These are phyloP conservation scores for Oreortyx pictus DNA, from an alignment of 2,797 vertebrate genomes.

Conservation along the genomic window DNA sequence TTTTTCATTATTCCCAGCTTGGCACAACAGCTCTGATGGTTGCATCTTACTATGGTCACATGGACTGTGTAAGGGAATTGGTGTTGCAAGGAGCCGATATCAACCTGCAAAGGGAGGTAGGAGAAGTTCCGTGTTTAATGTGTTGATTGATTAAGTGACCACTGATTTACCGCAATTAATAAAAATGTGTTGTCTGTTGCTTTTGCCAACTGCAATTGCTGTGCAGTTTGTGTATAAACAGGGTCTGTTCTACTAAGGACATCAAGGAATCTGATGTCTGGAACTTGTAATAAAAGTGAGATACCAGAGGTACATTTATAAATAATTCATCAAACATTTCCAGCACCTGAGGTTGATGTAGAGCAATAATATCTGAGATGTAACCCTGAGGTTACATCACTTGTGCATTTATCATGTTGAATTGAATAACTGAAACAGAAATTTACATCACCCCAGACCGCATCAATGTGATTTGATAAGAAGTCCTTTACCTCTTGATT, in stretches of 20 bases:
- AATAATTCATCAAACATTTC: neutral
- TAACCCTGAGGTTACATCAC: neutral
- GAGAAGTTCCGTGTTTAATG: constrained; percentile 11
- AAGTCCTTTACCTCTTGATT: neutral
- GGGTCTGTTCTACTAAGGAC: neutral
- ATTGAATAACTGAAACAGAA: neutral
- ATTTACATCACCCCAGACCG: neutral
- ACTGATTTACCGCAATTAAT: neutral
- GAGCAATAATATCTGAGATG: neutral
- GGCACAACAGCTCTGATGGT: constrained; percentile 97
- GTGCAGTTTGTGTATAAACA: neutral
- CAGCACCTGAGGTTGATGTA: neutral
- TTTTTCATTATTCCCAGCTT: constrained; percentile 81
- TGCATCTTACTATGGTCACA: constrained; percentile 91
- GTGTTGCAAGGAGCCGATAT: constrained; percentile 97
- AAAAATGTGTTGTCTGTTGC: neutral
- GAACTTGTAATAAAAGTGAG: neutral
- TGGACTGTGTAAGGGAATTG: constrained; percentile 89
- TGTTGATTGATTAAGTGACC: neutral
- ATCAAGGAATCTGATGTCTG: neutral
- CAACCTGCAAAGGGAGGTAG: constrained; percentile 97
- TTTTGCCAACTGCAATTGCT: neutral
- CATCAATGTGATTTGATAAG: neutral
- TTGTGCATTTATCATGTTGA: neutral
- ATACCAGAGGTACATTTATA: neutral